Evolutionary conservation across 2,113 vertebrate genomes (phyloP), one percentile per base, ranked within the genome.

Genomic region (Ginglymostoma cirratum): DNA sequence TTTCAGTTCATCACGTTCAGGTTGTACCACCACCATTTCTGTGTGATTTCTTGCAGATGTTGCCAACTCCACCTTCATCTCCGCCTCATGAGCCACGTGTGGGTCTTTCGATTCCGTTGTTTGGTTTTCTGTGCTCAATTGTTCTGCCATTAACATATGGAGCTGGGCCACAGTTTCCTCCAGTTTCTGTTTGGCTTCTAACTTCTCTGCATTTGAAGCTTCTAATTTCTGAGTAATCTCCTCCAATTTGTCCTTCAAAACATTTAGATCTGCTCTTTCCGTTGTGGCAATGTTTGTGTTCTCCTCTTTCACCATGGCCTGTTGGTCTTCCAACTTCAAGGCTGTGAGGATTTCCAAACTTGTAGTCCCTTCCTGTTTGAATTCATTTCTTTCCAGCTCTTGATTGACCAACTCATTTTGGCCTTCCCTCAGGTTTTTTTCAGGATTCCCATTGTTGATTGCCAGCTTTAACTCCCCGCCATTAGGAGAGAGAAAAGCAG

Each of bases 271-370:
- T 85, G 66, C 38, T 38, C 65, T 76, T 21, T 8, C 65, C 38
- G 42, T 42, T 78, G 70, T 72, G 19, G 96, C 65, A 45, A 15
- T 45, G 66, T 89, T 66, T 52, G 12, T 95, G 6, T n/a, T 70
- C 4, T 95, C 80, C 14, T 61, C 85, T 24, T 96, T 87, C 21
- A 96, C 69, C 65, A 94, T 87, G 72, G 96, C 76, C 55, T 83
- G 78, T 55, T 86, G 94, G 66, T 86, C 4, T 66, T 4, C 96
- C 6, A 70, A 94, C 42, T 85, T 72, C 72, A 38, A 95, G 69
- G 96, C 93, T 76, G 96, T 12, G 5, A 45, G 23, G 27, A 78
- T n/a, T 66, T 96, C 96, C 19, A 95, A 83, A 5, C 34, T 95
- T 17, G 61, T 19, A 42, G 67, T 55, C 67, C 27, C 42, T 48